phyloP scores from a whole-genome alignment of 2,113 vertebrate genomes.

The Tyrannus savana region DNA sequence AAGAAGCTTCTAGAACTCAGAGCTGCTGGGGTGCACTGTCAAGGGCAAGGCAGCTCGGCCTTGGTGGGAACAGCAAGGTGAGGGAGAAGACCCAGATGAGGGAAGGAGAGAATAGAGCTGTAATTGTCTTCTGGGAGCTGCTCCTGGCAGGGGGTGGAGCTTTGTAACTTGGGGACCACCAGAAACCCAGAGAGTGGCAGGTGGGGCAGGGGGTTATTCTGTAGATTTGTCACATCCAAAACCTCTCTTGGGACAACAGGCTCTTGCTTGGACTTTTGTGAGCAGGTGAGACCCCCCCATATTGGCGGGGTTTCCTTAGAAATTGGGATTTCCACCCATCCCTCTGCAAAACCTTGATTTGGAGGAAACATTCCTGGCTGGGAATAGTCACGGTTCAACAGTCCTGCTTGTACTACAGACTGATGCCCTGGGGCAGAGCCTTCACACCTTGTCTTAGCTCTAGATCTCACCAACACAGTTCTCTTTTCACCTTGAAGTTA shows the following conservation, averaged over 20 bases:
- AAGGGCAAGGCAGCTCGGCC: neutral
- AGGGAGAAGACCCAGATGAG: neutral
- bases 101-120: neutral
- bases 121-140: neutral
- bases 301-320: neutral
- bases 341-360: neutral
- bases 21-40: fast-evolving
- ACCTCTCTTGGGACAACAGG: neutral
- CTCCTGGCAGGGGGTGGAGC: neutral
- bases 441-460: neutral
- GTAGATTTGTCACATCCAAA: neutral
- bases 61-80: neutral
- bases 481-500: neutral
- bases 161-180: neutral
- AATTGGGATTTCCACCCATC: neutral
- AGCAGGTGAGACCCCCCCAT: neutral
- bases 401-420: neutral
- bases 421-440: neutral
- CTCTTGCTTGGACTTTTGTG: neutral
- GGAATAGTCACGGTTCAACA: neutral
- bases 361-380: neutral
- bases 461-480: neutral
- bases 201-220: neutral
- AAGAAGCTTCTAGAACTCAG: neutral
- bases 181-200: neutral